Evolutionary conservation across 1,140 invertebrate species (phyloP).

Genomic region (Pteromalus puparum): DNA sequence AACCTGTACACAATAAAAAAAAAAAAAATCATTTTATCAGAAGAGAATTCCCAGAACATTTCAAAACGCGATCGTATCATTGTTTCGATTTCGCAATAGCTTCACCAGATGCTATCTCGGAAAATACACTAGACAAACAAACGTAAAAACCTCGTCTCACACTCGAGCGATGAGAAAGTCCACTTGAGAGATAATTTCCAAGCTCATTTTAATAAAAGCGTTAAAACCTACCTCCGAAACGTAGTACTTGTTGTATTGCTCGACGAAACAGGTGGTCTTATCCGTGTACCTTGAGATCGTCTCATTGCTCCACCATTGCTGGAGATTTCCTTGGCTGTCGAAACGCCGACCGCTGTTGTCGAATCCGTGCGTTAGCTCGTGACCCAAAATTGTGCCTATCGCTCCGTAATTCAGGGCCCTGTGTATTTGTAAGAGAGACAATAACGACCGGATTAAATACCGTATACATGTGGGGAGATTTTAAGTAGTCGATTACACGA

Average conservation of each 20-base stretch:
- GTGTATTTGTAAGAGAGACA: not conserved
- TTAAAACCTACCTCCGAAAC: slow-evolving; percentile 61
- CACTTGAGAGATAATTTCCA: too few species aligned
- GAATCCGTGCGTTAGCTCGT: slow-evolving; percentile 91
- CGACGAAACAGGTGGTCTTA: slow-evolving; percentile 89
- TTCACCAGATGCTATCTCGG: too few species aligned
- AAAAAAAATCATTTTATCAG: slow-evolving; percentile 14
- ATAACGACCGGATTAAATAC: not conserved
- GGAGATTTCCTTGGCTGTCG: slow-evolving; percentile 83
- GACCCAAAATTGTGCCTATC: slow-evolving; percentile 87
- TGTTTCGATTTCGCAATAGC: not conserved
- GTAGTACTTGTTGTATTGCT: slow-evolving; percentile 90
- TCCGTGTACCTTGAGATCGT: slow-evolving; percentile 82
- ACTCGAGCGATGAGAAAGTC: too few species aligned
- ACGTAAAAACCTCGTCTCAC: too few species aligned
- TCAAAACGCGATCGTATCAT: not conserved
- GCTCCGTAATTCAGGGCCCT: slow-evolving; percentile 90
- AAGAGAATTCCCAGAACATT: too few species aligned
- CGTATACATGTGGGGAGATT: not conserved
- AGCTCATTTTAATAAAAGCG: not conserved
- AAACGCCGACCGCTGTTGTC: slow-evolving; percentile 86
- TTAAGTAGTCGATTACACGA: too few species aligned
- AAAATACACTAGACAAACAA: too few species aligned
- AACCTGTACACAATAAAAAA: slow-evolving; percentile 55
- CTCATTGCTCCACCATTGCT: slow-evolving; percentile 91